These are phyloP conservation scores for Pseudolaguvia tuberculata DNA, from an alignment of 2,113 vertebrate species.

Conservation along the genomic window DNA sequence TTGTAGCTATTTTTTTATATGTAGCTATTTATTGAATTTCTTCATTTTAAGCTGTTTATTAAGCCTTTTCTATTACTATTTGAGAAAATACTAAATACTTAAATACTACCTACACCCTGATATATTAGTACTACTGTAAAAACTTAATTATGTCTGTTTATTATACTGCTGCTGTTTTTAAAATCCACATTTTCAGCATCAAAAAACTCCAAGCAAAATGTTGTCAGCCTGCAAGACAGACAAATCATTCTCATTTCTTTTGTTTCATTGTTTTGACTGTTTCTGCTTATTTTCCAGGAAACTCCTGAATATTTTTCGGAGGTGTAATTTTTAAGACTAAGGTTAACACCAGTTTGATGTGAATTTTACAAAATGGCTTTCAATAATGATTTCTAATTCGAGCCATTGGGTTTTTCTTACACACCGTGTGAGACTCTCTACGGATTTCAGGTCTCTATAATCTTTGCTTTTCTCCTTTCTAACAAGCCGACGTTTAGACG, in stretches of 20 bases:
- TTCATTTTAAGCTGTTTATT: no score
- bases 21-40: neutral
- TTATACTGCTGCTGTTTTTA: neutral
- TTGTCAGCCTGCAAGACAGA: constrained; percentile 9
- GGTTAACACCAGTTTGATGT: constrained; percentile 40
- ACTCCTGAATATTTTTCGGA: constrained; percentile 26
- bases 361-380: constrained; percentile 35
- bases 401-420: constrained; percentile 10
- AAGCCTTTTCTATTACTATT: no score
- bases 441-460: constrained; percentile 35
- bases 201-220: neutral
- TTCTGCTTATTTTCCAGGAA: constrained; percentile 28
- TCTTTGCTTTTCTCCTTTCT: constrained; percentile 26
- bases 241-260: constrained; percentile 27
- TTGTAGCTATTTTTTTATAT: neutral
- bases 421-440: constrained; percentile 21
- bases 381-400: constrained; percentile 44
- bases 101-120: neutral
- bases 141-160: neutral
- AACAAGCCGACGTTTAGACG: constrained; percentile 25
- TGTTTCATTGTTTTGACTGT: no score
- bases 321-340: constrained; percentile 38
- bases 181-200: neutral
- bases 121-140: neutral
- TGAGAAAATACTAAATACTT: neutral